These are phyloP conservation scores for Arbacia lixula DNA, from an alignment of 53 echinoderm and acorn worm species.

Conservation along the genomic window DNA sequence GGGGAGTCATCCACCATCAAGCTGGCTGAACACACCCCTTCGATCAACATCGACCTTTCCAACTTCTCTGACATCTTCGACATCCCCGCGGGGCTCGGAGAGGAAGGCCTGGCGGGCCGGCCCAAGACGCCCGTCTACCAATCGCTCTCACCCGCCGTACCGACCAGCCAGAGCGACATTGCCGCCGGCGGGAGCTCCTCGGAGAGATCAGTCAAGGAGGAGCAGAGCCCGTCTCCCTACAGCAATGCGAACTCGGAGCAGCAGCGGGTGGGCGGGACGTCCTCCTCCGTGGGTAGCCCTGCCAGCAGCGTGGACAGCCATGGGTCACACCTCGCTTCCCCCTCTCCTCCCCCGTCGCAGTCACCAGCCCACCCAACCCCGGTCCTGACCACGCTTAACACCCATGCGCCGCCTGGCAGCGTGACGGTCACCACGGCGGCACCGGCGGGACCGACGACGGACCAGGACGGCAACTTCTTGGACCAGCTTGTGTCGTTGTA, in stretches of 20 bases:
- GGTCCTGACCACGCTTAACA: conserved; percentile 64
- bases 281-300: neutral
- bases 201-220: conserved; percentile 3
- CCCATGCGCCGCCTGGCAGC: conserved; percentile 35
- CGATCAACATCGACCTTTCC: conserved; percentile 86
- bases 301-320: neutral
- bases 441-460: conserved; percentile 25
- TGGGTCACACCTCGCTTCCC: neutral
- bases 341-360: neutral
- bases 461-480: conserved; percentile 82
- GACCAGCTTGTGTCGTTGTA: conserved; percentile 94
- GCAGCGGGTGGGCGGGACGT: neutral
- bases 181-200: conserved; percentile 16
- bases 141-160: conserved; percentile 68
- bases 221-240: neutral
- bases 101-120: conserved; percentile 87
- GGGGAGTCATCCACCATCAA: conserved; percentile 59
- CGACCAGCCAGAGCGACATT: conserved; percentile 1
- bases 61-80: conserved; percentile 91
- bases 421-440: conserved; percentile 12
- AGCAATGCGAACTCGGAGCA: neutral
- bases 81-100: conserved; percentile 74
- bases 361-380: conserved; percentile 43
- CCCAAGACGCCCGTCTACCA: conserved; percentile 89
- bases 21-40: conserved; percentile 73